Conservation (phyloP, 1,140 invertebrate genomes). For the Drosophila sp. region DNA sequence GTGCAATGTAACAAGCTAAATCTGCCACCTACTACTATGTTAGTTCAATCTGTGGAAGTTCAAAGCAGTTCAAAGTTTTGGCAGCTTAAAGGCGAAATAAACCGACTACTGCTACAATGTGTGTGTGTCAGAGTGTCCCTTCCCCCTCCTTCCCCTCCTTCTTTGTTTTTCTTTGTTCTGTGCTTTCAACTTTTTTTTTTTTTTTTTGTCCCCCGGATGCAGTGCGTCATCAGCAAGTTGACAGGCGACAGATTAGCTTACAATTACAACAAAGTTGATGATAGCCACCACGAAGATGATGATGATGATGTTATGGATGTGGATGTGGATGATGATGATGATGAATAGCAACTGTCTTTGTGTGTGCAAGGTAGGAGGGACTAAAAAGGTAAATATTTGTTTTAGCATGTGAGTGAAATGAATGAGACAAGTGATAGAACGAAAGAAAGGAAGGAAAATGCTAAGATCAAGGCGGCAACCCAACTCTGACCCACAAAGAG, state of each 20-base stretch:
- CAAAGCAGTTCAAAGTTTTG: conserved; percentile 50
- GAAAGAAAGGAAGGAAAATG: not conserved
- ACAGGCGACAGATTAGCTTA: conserved; percentile 71
- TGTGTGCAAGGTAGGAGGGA: conserved; percentile 2
- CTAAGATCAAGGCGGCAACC: conserved; percentile 6
- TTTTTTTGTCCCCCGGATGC: conserved; percentile 8
- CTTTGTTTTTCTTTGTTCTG: conserved; percentile 1
- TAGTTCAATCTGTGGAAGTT: conserved; percentile 28
- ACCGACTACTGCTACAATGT: conserved; percentile 41
- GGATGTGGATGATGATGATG: not conserved
- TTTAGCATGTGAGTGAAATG: conserved; percentile 11
- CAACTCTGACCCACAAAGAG: not conserved
- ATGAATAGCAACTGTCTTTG: conserved; percentile 3
- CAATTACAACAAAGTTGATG: conserved; percentile 68
- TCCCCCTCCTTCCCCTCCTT: not conserved
- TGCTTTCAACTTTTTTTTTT: conserved; percentile 13
- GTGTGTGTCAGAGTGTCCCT: not conserved
- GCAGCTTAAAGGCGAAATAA: conserved; percentile 34
- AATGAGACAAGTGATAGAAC: not conserved
- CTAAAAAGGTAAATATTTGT: conserved; percentile 13
- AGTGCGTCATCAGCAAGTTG: conserved; percentile 40
- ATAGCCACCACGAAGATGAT: conserved; percentile 24
- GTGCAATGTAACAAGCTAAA: conserved; percentile 6
- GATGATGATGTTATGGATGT: conserved; percentile 37
- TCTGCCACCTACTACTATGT: conserved; percentile 11